A percentile compares a stretch with the other conserved stretches of the same genome.
Evolutionary conservation across 1,140 invertebrate genomes (phyloP).

Genomic region (Anagrus nilaparvatae): DNA sequence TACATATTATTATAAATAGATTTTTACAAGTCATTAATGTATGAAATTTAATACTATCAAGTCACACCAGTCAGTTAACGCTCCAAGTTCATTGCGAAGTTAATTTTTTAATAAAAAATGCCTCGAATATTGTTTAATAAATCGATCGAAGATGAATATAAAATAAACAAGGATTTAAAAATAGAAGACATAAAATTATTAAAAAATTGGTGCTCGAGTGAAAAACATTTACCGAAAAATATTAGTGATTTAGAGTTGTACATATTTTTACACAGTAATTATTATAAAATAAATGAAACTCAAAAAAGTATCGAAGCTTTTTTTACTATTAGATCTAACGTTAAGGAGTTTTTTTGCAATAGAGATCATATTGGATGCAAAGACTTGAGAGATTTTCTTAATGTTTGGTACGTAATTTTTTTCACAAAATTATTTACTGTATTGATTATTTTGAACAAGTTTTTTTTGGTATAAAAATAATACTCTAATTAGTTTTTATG

Average conservation of each 20-base stretch:
- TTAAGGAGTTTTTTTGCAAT: slow-evolving; percentile 46
- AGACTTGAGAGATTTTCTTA: slow-evolving; percentile 33
- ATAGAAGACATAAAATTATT: slow-evolving; percentile 44
- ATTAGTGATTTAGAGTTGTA: slow-evolving; percentile 45
- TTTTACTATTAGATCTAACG: slow-evolving; percentile 47
- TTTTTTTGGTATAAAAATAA: too few species aligned
- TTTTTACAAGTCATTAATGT: too few species aligned
- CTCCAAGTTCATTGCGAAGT: too few species aligned
- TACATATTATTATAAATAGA: too few species aligned
- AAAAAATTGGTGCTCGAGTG: slow-evolving; percentile 47
- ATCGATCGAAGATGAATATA: slow-evolving; percentile 42
- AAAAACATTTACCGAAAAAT: slow-evolving; percentile 48
- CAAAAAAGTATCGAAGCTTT: slow-evolving; percentile 51
- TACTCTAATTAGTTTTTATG: too few species aligned
- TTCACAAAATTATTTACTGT: too few species aligned
- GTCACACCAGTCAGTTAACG: too few species aligned
- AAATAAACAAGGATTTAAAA: slow-evolving; percentile 44
- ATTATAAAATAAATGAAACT: slow-evolving; percentile 46
- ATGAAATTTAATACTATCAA: too few species aligned
- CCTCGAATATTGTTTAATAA: too few species aligned
- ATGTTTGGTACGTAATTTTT: too few species aligned
- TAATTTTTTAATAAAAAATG: too few species aligned
- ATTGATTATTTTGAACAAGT: too few species aligned
- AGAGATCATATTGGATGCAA: slow-evolving; percentile 38
- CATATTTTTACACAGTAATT: slow-evolving; percentile 50